Evolutionary conservation across 2,797 vertebrate species (phyloP).

Genomic region (Hylomyscus alleni): DNA sequence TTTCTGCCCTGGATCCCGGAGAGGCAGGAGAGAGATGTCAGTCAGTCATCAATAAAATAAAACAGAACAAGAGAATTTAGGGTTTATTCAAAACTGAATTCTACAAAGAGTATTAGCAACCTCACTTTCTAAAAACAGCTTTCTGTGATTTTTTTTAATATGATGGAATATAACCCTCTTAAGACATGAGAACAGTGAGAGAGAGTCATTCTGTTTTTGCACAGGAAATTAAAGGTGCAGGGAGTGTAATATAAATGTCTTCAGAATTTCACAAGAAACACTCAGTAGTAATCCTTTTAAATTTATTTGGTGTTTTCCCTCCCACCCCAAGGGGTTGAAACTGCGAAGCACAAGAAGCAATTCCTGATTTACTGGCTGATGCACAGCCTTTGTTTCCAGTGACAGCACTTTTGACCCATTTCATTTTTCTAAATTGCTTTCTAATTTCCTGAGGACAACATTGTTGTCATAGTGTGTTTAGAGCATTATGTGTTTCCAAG

Average conservation of each 20-base stretch:
- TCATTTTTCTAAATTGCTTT: constrained; percentile 78
- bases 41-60: constrained; percentile 74
- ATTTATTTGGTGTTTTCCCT: constrained; percentile 73
- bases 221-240: constrained; percentile 73
- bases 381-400: constrained; percentile 60
- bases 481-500: constrained; percentile 60
- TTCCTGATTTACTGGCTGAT: constrained; percentile 62
- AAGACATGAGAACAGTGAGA: constrained; percentile 58
- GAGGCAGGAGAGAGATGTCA: constrained; percentile 62
- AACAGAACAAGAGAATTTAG: constrained; percentile 69
- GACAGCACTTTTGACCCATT: constrained; percentile 71
- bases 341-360: constrained; percentile 66
- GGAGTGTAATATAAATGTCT: constrained; percentile 73
- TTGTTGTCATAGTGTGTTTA: constrained; percentile 33
- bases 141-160: constrained; percentile 60
- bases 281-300: constrained; percentile 72
- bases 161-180: constrained; percentile 58
- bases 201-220: constrained; percentile 69
- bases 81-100: constrained; percentile 56
- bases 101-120: background rate
- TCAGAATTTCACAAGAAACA: constrained; percentile 69
- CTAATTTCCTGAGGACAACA: constrained; percentile 80
- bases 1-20: constrained; percentile 73
- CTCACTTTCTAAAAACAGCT: constrained; percentile 11
- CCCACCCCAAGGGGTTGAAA: constrained; percentile 65